Conservation (phyloP, 2,888 invertebrate genomes). For the Leptinotarsa haldemani region DNA sequence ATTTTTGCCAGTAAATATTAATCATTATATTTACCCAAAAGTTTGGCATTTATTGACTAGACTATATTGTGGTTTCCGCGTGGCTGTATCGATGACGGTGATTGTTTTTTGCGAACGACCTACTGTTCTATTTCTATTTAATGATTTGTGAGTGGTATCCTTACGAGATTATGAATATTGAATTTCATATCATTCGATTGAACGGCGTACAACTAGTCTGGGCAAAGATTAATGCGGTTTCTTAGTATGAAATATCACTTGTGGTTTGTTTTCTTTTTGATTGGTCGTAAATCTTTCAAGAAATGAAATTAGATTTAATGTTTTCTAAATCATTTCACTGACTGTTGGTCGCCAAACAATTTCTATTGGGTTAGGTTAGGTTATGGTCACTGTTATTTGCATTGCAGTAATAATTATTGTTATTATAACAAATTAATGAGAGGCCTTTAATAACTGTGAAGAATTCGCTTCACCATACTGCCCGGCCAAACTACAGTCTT, state of each 20-base stretch:
- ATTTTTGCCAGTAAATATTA: too few relatives aligned
- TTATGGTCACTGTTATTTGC: too few relatives aligned
- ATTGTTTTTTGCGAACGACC: constrained; percentile 27
- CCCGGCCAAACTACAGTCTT: too few relatives aligned
- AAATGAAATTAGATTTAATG: background rate
- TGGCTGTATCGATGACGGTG: constrained; percentile 13
- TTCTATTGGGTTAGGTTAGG: too few relatives aligned
- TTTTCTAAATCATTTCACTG: too few relatives aligned
- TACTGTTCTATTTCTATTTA: constrained; percentile 23
- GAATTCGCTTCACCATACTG: too few relatives aligned
- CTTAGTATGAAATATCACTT: background rate
- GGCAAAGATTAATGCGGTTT: background rate
- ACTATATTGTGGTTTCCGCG: constrained; percentile 21
- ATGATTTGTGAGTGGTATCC: constrained; percentile 12
- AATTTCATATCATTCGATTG: background rate
- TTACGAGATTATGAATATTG: constrained; percentile 5
- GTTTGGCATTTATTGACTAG: too few relatives aligned
- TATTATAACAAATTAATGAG: too few relatives aligned
- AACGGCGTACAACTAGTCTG: background rate
- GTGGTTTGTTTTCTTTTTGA: background rate
- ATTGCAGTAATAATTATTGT: too few relatives aligned
- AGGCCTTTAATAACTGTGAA: too few relatives aligned
- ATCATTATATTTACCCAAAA: too few relatives aligned
- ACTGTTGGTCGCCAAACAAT: too few relatives aligned
- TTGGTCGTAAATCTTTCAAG: background rate